Evolutionary conservation across 2,113 vertebrate genomes (phyloP).

Genomic region (Nycticryphes semicollaris): DNA sequence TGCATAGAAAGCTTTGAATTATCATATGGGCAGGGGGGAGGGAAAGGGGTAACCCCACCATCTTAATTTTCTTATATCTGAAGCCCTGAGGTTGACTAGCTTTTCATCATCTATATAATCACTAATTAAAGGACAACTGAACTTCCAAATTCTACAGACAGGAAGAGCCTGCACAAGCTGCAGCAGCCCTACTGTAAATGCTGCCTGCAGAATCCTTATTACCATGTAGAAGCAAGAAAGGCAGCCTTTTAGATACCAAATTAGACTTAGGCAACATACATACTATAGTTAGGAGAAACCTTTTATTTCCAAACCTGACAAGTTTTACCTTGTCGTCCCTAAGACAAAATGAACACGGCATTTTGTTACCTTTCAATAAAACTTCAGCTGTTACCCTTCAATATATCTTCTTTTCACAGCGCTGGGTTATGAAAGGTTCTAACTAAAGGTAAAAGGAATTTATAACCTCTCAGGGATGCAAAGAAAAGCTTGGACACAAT

Average conservation of each 20-base stretch:
- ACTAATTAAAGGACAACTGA: background rate
- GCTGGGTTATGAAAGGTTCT: background rate
- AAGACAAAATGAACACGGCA: background rate
- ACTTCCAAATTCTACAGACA: background rate
- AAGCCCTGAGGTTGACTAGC: background rate
- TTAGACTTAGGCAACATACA: background rate
- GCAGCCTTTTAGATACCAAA: background rate
- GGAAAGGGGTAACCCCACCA: fast-evolving
- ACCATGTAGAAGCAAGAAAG: background rate
- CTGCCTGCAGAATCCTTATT: background rate
- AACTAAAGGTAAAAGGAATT: background rate
- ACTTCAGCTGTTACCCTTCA: background rate
- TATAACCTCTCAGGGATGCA: background rate
- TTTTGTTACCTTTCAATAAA: background rate
- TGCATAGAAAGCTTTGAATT: background rate
- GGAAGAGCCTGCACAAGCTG: background rate
- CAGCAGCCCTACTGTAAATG: background rate
- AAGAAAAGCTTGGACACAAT: background rate
- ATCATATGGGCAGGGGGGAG: no score
- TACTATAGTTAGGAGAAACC: background rate
- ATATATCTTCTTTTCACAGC: background rate
- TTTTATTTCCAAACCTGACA: background rate
- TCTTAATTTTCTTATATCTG: background rate
- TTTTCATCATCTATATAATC: background rate
- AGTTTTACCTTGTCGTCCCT: background rate